Conservation (phyloP, 2,113 vertebrate species). For the Oreotragus oreotragus region DNA sequence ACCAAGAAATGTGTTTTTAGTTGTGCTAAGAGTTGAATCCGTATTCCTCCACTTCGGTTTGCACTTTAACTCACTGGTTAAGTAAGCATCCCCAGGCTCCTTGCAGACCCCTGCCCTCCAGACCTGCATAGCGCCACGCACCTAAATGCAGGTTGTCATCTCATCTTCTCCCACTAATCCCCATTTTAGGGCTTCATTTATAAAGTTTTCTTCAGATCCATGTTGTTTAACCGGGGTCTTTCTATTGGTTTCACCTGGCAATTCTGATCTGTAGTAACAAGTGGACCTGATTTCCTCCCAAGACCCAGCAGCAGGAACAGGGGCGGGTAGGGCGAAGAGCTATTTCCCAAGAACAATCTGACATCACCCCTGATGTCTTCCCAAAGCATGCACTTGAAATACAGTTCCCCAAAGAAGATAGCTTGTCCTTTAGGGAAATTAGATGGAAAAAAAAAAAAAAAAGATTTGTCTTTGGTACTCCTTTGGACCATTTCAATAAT, state of each 20-base stretch:
- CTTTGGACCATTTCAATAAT: slow-evolving; percentile 22
- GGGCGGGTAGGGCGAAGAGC: not conserved
- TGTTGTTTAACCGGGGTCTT: not conserved
- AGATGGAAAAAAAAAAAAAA: not conserved
- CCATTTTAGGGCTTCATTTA: not conserved
- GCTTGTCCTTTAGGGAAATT: not conserved
- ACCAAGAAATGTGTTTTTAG: not conserved
- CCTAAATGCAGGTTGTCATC: not conserved
- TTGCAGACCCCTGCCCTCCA: not conserved
- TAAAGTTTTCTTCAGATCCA: not conserved
- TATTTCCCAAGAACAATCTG: not conserved
- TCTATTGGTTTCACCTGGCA: not conserved
- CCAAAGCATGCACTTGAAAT: not conserved
- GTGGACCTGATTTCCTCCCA: not conserved
- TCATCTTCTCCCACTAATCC: not conserved
- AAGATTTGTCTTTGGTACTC: not conserved
- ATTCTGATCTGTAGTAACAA: not conserved
- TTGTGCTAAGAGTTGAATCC: not conserved
- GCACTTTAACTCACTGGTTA: not conserved
- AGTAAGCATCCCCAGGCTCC: not conserved
- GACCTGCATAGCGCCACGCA: accelerated
- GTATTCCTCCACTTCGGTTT: not conserved
- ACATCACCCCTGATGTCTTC: not conserved
- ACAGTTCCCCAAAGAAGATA: not conserved
- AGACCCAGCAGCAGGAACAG: not conserved